Conservation (phyloP, 2,797 vertebrate genomes). For the Myotis vivesi region DNA sequence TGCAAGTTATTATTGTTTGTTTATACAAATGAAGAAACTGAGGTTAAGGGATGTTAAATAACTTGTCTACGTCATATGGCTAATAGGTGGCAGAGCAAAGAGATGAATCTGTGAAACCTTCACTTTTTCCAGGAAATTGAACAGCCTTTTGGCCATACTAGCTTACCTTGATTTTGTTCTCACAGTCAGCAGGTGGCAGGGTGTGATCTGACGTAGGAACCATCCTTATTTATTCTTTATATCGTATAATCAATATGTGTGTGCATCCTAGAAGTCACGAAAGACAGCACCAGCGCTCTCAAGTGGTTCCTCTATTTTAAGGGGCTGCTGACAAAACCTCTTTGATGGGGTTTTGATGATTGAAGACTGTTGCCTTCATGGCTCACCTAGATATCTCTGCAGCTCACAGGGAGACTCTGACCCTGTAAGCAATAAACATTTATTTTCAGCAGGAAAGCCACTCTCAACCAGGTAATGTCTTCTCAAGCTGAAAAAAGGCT, state of each 20-base stretch:
- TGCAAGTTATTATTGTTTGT: not conserved
- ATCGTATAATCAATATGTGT: not conserved
- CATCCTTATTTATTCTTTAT: not conserved
- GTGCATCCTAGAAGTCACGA: not conserved
- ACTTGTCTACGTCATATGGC: not conserved
- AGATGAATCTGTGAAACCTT: not conserved
- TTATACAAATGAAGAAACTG: not conserved
- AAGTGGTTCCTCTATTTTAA: not conserved
- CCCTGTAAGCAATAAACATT: conserved; percentile 2
- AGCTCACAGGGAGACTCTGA: conserved; percentile 31
- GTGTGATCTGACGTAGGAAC: not conserved
- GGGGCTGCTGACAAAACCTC: conserved; percentile 27
- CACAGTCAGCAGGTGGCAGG: not conserved
- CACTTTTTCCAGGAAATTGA: not conserved
- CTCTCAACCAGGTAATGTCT: conserved; percentile 60
- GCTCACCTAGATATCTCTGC: conserved; percentile 50
- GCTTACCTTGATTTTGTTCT: not conserved
- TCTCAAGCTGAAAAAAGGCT: conserved; percentile 65
- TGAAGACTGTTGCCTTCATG: conserved; percentile 60
- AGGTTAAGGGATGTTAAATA: not conserved
- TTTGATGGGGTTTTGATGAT: not conserved
- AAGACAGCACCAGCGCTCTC: not conserved
- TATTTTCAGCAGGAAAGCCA: conserved; percentile 68
- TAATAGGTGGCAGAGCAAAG: not conserved
- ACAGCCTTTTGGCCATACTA: not conserved